Percentiles rank a stretch among this genome's conserved stretches.
These are phyloP conservation scores for Caenorhabditis sp. DNA, from an alignment of 2,888 invertebrate species.

Conservation along the genomic window DNA sequence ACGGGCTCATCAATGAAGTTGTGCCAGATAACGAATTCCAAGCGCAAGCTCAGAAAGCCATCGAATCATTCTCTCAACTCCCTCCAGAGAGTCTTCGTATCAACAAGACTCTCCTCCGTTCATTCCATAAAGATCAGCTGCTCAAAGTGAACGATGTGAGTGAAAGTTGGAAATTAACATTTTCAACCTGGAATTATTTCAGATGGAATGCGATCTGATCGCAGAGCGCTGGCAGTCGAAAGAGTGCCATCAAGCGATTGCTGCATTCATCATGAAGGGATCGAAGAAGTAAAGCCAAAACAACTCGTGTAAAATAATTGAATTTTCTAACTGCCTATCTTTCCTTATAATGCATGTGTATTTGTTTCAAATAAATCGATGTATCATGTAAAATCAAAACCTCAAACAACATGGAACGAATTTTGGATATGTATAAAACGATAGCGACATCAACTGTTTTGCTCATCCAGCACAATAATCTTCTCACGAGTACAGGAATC, in stretches of 20 bases:
- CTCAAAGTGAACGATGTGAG: conserved; percentile 82
- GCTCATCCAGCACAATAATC: conserved; percentile 75
- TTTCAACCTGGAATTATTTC: too few relatives aligned
- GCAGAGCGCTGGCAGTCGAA: conserved; percentile 87
- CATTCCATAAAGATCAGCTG: conserved; percentile 86
- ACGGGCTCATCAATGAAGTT: conserved; percentile 90
- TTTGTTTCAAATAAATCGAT: neutral
- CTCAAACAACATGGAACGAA: neutral
- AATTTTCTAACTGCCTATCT: conserved; percentile 8
- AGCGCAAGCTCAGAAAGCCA: conserved; percentile 63
- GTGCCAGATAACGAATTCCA: conserved; percentile 85
- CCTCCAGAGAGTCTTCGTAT: conserved; percentile 86
- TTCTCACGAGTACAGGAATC: conserved; percentile 76
- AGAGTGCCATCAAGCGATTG: conserved; percentile 87
- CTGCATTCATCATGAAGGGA: conserved; percentile 85
- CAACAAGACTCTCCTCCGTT: conserved; percentile 88
- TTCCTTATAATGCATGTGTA: neutral
- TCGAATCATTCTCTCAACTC: conserved; percentile 71
- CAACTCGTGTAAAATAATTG: conserved; percentile 25
- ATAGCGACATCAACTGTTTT: conserved; percentile 35
- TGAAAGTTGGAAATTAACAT: too few relatives aligned
- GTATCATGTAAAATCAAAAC: neutral
- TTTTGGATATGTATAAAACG: neutral
- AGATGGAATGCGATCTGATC: conserved; percentile 87
- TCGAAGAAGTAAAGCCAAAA: conserved; percentile 71